Evolutionary conservation across 2,797 vertebrate genomes (phyloP).

Genomic region (Strix occidentalis): DNA sequence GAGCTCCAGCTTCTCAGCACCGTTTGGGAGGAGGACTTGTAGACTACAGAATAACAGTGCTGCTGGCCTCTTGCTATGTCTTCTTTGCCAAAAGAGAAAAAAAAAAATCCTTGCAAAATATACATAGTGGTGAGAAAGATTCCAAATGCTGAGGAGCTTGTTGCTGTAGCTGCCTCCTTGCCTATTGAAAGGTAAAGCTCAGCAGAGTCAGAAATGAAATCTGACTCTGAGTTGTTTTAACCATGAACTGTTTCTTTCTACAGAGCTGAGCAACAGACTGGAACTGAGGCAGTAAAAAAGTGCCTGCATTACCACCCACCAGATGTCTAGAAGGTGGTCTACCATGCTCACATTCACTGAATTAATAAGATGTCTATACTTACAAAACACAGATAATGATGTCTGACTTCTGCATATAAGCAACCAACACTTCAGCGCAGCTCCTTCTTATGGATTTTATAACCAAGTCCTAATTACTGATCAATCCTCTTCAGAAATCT

Average conservation of each 20-base stretch:
- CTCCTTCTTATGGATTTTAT: neutral
- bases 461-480: neutral
- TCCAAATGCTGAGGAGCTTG: neutral
- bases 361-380: neutral
- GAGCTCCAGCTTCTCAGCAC: neutral
- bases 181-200: slow-evolving; percentile 8
- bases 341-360: neutral
- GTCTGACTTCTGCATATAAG: neutral
- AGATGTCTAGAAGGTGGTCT: slow-evolving; percentile 46
- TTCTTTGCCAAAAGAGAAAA: neutral
- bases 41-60: neutral
- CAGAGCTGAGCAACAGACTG: slow-evolving; percentile 25
- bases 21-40: neutral
- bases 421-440: neutral
- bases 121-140: neutral
- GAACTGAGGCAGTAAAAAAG: slow-evolving; percentile 37
- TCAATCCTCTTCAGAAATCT: neutral
- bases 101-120: neutral
- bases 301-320: slow-evolving; percentile 24
- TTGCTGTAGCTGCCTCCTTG: neutral
- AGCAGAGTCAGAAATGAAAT: slow-evolving; percentile 9
- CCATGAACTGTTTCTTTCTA: slow-evolving; percentile 37
- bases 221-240: slow-evolving; percentile 33
- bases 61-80: neutral
- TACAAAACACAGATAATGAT: neutral